These are phyloP conservation scores for Carassius auratus DNA, from an alignment of 2,113 vertebrate genomes.

Conservation along the genomic window DNA sequence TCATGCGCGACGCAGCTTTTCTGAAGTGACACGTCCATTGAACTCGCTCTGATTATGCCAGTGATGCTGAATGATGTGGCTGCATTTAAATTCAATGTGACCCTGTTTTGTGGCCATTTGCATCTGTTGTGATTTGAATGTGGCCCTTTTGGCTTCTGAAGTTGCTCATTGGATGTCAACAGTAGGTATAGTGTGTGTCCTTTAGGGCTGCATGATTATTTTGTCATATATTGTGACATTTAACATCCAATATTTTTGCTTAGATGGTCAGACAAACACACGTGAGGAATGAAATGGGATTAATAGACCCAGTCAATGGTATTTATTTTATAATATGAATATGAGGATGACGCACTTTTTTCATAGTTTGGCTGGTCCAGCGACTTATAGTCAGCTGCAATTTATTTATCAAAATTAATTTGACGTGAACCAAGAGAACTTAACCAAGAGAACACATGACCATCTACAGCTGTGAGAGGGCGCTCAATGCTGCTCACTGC, in stretches of 20 bases:
- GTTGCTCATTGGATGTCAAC: neutral
- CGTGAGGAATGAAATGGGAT: neutral
- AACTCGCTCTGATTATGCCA: constrained; percentile 10
- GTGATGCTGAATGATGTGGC: constrained; percentile 3
- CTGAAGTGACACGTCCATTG: constrained; percentile 14
- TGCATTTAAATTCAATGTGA: constrained; percentile 10
- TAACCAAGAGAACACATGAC: no score
- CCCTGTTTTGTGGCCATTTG: neutral
- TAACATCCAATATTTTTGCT: neutral
- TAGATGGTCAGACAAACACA: neutral
- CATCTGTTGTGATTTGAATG: neutral
- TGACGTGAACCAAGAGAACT: no score
- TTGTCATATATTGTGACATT: neutral
- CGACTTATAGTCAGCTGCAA: no score
- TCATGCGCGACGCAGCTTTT: constrained; percentile 10
- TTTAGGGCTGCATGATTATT: constrained; percentile 10
- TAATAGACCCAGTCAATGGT: neutral
- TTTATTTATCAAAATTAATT: no score
- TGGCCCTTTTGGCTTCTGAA: neutral
- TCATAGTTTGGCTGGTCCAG: no score
- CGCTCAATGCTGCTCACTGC: no score
- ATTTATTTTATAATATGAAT: neutral
- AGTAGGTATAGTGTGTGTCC: neutral
- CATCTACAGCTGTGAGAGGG: no score
- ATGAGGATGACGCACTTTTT: no score